Base-by-base conservation (phyloP, 2,888 invertebrate genomes). In the Creontiades dilutus region DNA sequence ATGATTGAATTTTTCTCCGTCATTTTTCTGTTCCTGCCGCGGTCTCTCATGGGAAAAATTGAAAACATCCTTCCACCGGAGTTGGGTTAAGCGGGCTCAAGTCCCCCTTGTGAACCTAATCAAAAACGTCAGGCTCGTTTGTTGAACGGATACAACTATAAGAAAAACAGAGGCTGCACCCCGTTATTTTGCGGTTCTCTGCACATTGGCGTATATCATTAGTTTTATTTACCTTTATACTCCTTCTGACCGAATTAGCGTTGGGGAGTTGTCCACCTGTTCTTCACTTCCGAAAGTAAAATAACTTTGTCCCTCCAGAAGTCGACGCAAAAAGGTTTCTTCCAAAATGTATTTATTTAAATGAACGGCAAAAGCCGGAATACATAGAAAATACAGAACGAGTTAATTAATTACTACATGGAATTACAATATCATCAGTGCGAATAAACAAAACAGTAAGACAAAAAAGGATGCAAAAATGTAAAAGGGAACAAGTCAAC, bases 1-100 rank as follows among this genome's bases (percentile, higher is more conserved):
- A 82, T 82, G 52, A 82, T 82, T 82, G 82, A 82, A 82, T 47
- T 52, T 82, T 52, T 52, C 68, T 68, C 47, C 82, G 82, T 82
- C 19, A 46, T 27, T 82, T 82, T 82, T 82, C 82, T 82, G 7
- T 47, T 78, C 78, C 78, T 78, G 46, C 11, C 3, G 37, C 46
- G 16, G 1, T 19, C 46, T 78, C 0, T 52, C 82, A 82, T 82
- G 82, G 82, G 82, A 82, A 82, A 68, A 82, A 82, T 82, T 82
- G 82, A 52, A 68, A 82, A 82, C 82, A 52, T 82, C 82, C 82
- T 82, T 68, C 27, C 68, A 23, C 68, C 52, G 52, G 3, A 68
- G 23, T 23, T 19, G 61, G 13, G 52, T 52, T 52, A 7, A 13
- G 52, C 68, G 23, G 27, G 13, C 52, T 27, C 23, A 19, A 68